Conservation (phyloP, 2,797 vertebrate species). For the Pelochelys cantorii region DNA sequence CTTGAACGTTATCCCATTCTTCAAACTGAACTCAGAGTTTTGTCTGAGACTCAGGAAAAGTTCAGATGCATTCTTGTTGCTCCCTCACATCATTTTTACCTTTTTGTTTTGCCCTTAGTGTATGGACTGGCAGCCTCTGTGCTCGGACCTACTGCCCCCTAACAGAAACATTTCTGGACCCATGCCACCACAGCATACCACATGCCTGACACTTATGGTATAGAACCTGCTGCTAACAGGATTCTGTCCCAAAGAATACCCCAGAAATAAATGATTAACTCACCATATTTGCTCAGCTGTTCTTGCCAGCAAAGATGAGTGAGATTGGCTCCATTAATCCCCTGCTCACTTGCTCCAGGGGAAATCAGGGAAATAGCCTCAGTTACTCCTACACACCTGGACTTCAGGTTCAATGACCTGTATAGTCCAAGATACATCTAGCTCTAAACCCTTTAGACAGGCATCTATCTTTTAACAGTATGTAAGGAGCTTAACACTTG, state of each 20-base stretch:
- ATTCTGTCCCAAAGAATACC: conserved; percentile 12
- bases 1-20: neutral
- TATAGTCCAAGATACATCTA: conserved; percentile 36
- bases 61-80: neutral
- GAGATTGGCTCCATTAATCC: conserved; percentile 4
- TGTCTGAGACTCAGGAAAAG: conserved; percentile 12
- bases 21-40: neutral
- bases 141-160: conserved; percentile 12
- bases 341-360: neutral
- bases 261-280: conserved; percentile 43
- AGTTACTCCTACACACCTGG: conserved; percentile 12
- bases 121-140: conserved; percentile 39
- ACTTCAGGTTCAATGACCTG: conserved; percentile 5
- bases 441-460: neutral
- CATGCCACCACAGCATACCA: neutral
- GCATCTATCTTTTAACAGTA: neutral
- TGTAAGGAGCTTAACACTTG: neutral
- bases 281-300: conserved; percentile 26
- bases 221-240: conserved; percentile 25
- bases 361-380: conserved; percentile 20
- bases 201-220: conserved; percentile 40
- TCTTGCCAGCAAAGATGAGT: neutral
- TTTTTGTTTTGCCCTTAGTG: conserved; percentile 25
- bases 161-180: neutral
- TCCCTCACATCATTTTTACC: neutral